Percentiles rank a stretch among this genome's conserved stretches.
Conservation (phyloP, 2,888 invertebrate species). For the Drosophila pseudotakahashii region DNA sequence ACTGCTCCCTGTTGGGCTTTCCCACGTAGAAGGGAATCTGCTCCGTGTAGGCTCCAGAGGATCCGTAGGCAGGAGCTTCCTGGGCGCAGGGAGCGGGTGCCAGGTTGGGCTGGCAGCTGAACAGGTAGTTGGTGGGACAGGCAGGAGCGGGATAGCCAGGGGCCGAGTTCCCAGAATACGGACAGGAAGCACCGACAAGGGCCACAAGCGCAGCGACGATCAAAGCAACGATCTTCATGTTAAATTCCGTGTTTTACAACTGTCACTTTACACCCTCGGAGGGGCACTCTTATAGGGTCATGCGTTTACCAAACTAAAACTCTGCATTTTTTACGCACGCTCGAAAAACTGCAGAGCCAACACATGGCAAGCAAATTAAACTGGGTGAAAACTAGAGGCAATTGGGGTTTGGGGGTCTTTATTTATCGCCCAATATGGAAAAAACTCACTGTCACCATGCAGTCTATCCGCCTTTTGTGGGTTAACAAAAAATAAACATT, state of each 20-base stretch:
- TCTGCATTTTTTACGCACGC: slow-evolving; percentile 14
- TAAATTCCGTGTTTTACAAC: slow-evolving; percentile 21
- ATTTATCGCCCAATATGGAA: background rate
- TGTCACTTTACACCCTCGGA: background rate
- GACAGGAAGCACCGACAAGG: slow-evolving; percentile 45
- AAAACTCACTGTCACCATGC: slow-evolving; percentile 7
- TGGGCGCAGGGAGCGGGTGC: slow-evolving; percentile 64
- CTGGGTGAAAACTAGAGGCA: background rate
- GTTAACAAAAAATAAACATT: slow-evolving; percentile 12
- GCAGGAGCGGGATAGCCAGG: slow-evolving; percentile 58
- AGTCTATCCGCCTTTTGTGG: slow-evolving; percentile 9
- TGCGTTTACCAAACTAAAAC: slow-evolving; percentile 12
- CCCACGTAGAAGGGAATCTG: slow-evolving; percentile 46
- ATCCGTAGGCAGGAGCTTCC: slow-evolving; percentile 43
- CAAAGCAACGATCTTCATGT: slow-evolving; percentile 57
- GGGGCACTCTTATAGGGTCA: slow-evolving; percentile 18
- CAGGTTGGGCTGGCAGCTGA: slow-evolving; percentile 75
- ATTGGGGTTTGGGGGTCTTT: background rate
- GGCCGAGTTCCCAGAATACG: slow-evolving; percentile 27
- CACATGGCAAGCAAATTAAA: slow-evolving; percentile 6
- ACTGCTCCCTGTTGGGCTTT: slow-evolving; percentile 30
- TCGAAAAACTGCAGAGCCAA: slow-evolving; percentile 12
- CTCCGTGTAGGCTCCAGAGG: slow-evolving; percentile 59
- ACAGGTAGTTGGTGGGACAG: slow-evolving; percentile 72
- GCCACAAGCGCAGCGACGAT: slow-evolving; percentile 40